phyloP scores from a whole-genome alignment of 2,797 vertebrate species.

The Zalophus californianus region DNA sequence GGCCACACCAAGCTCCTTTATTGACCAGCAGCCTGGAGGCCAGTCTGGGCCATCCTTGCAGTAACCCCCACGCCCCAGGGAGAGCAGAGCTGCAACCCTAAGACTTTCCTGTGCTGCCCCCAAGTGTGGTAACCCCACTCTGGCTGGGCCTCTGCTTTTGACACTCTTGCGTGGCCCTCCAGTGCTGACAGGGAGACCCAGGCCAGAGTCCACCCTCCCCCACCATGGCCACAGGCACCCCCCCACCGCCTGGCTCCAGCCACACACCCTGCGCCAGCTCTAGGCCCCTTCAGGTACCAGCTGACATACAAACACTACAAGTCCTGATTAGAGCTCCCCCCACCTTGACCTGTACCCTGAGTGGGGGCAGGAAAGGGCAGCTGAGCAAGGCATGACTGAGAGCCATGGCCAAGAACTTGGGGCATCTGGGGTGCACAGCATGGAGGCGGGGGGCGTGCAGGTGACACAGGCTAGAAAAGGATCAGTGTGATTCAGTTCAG shows the following conservation, averaged over 20 bases:
- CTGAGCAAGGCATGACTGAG: background rate
- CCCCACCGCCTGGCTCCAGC: background rate
- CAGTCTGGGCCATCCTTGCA: no score
- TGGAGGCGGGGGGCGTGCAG: background rate
- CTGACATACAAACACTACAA: background rate
- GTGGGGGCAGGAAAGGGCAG: background rate
- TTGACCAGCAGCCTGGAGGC: background rate
- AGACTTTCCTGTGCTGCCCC: background rate
- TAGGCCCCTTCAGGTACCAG: background rate
- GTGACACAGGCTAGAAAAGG: background rate
- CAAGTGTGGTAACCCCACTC: background rate
- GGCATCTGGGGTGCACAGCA: background rate
- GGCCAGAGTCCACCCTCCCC: background rate
- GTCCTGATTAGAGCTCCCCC: background rate
- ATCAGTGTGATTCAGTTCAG: background rate
- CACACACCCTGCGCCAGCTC: background rate
- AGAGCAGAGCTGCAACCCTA: background rate
- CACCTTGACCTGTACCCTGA: background rate
- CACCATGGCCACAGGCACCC: no score
- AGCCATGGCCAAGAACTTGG: background rate
- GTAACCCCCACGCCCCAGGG: background rate
- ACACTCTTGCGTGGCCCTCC: background rate
- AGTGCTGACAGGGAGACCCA: background rate
- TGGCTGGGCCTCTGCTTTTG: accelerated
- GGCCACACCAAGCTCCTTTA: background rate